Conservation (phyloP, 2,888 invertebrate genomes). For the Pyrrhia umbra region DNA sequence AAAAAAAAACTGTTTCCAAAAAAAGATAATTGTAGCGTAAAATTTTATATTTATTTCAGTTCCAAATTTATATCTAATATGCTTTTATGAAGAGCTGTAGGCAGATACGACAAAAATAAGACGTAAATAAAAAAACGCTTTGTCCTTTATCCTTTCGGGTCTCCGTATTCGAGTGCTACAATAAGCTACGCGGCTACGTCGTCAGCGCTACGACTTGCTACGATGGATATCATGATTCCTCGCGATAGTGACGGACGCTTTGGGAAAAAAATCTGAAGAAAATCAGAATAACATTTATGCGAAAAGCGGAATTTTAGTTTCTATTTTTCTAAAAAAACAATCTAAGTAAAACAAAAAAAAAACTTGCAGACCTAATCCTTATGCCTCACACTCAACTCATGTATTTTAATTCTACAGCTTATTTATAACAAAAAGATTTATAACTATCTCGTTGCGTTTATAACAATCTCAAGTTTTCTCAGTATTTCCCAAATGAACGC, state of each 20-base stretch:
- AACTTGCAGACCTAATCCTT: too few relatives aligned
- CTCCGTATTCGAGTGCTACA: constrained; percentile 59
- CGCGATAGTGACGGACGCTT: constrained; percentile 33
- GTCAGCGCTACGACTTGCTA: constrained; percentile 53
- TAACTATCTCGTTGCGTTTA: background rate
- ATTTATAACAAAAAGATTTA: too few relatives aligned
- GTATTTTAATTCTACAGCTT: too few relatives aligned
- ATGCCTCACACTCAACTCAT: too few relatives aligned
- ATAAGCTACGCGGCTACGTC: constrained; percentile 63
- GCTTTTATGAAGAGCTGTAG: constrained; percentile 25
- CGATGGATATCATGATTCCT: constrained; percentile 46
- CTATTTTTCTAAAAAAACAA: too few relatives aligned
- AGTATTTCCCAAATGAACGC: background rate
- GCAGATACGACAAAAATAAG: constrained; percentile 13
- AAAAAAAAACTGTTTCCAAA: constrained; percentile 20
- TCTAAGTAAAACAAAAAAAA: too few relatives aligned
- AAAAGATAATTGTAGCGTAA: constrained; percentile 13
- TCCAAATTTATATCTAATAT: constrained; percentile 18
- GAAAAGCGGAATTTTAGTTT: too few relatives aligned
- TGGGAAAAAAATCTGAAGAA: constrained; percentile 20
- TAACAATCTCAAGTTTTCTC: background rate
- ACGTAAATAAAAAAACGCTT: constrained; percentile 13
- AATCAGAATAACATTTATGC: constrained; percentile 6
- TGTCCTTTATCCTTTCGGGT: constrained; percentile 32
- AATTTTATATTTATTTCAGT: constrained; percentile 33